A percentile compares a stretch with the other conserved stretches of the same genome.
phyloP scores from a whole-genome alignment of 2,888 invertebrate genomes.

The Dicycla oo region DNA sequence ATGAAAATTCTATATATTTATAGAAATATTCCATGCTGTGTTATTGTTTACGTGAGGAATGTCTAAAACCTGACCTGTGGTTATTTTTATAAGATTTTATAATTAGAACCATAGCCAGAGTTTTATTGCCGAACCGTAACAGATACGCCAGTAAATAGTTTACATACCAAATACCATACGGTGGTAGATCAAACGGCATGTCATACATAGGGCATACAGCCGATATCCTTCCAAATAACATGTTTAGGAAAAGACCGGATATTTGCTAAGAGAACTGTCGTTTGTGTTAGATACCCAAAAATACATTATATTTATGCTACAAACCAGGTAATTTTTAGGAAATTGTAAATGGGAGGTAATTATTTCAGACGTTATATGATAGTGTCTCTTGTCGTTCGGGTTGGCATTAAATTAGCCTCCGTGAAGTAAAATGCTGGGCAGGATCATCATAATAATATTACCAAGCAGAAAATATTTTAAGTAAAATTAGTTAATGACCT shows the following conservation, averaged over 20 bases:
- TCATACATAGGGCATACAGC: conserved; percentile 24
- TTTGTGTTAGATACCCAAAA: conserved; percentile 3
- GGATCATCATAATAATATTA: too few species aligned
- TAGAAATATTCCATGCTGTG: not conserved
- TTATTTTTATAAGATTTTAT: conserved; percentile 13
- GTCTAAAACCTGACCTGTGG: not conserved
- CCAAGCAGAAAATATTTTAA: too few species aligned
- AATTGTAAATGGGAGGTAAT: not conserved
- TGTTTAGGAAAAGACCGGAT: conserved; percentile 41
- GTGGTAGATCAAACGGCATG: conserved; percentile 47
- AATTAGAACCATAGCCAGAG: conserved; percentile 7
- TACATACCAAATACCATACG: conserved; percentile 15
- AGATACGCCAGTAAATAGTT: conserved; percentile 37
- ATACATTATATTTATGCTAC: conserved; percentile 3
- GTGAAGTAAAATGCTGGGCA: not conserved
- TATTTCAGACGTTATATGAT: not conserved
- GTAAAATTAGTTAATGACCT: too few species aligned
- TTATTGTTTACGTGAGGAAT: conserved; percentile 6
- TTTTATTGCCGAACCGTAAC: conserved; percentile 42
- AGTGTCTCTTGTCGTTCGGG: not conserved
- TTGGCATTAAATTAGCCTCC: not conserved
- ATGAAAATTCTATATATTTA: not conserved
- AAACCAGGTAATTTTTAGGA: not conserved
- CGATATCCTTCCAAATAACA: conserved; percentile 17
- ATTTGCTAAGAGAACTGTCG: conserved; percentile 9